phyloP scores from a whole-genome alignment of 2,888 invertebrate genomes.

The Agrotis ipsilon region DNA sequence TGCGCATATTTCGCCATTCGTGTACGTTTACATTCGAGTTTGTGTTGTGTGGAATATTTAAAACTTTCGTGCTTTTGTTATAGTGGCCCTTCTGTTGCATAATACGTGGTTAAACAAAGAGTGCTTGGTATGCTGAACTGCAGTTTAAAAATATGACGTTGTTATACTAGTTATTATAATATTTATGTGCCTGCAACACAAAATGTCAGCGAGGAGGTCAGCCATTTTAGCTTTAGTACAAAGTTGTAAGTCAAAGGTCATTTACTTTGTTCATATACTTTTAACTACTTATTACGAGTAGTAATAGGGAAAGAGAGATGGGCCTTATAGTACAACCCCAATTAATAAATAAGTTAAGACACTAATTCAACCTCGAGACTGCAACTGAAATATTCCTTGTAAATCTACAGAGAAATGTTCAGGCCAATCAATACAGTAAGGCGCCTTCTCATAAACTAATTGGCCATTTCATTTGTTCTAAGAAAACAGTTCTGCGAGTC shows the following conservation, averaged over 20 bases:
- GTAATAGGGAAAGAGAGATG: no score
- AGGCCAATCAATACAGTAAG: no score
- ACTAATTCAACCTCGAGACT: no score
- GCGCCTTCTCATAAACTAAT: slow-evolving; percentile 7
- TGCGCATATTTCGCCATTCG: slow-evolving; percentile 29
- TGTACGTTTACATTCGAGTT: slow-evolving; percentile 3
- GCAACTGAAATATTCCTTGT: no score
- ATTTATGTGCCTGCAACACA: slow-evolving; percentile 31
- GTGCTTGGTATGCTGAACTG: slow-evolving; percentile 2
- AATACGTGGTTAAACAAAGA: slow-evolving; percentile 3
- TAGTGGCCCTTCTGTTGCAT: slow-evolving; percentile 16
- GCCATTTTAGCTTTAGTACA: not conserved
- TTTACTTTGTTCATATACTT: no score
- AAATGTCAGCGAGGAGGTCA: slow-evolving; percentile 7
- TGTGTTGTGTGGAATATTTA: slow-evolving; percentile 6
- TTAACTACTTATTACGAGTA: no score
- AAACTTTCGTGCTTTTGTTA: slow-evolving; percentile 22
- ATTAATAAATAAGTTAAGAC: no score
- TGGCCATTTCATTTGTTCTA: slow-evolving; percentile 13
- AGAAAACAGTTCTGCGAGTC: not conserved
- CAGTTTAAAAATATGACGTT: slow-evolving; percentile 40
- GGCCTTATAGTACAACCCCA: no score
- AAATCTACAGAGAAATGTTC: no score
- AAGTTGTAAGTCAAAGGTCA: slow-evolving; percentile 1
- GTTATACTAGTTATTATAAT: slow-evolving; percentile 26